Conservation (phyloP, 1,140 invertebrate species). For the Galleria mellonella region DNA sequence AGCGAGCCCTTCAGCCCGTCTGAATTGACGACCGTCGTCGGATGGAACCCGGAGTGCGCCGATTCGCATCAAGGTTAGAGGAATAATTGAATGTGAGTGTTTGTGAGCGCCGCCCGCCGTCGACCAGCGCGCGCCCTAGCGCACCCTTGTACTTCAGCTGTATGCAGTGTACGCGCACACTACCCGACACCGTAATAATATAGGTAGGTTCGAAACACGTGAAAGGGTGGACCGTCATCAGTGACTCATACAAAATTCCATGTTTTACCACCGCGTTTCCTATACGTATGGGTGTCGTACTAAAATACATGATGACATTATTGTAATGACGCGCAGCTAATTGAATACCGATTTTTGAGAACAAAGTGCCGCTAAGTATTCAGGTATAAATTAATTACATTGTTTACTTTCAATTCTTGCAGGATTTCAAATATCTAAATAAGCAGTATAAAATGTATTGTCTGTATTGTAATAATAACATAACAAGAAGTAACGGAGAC, state of each 20-base stretch:
- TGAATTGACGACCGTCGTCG: slow-evolving; percentile 58
- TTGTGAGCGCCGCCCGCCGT: slow-evolving; percentile 41
- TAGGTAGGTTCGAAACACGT: slow-evolving; percentile 53
- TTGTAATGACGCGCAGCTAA: too few relatives aligned
- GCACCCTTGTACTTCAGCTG: slow-evolving; percentile 46
- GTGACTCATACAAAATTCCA: slow-evolving; percentile 46
- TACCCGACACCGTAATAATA: slow-evolving; percentile 31
- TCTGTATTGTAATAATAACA: too few relatives aligned
- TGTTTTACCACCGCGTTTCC: slow-evolving; percentile 1
- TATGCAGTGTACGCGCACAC: slow-evolving; percentile 34
- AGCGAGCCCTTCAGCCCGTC: slow-evolving; percentile 60
- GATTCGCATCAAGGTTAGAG: slow-evolving; percentile 71
- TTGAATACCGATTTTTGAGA: too few relatives aligned
- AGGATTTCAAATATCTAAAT: too few relatives aligned
- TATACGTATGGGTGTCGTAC: too few relatives aligned
- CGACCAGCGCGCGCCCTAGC: slow-evolving; percentile 44
- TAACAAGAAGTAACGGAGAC: too few relatives aligned
- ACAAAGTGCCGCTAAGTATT: too few relatives aligned
- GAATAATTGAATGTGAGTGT: slow-evolving; percentile 69
- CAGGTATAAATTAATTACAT: too few relatives aligned
- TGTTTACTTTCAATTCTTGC: too few relatives aligned
- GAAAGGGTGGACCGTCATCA: slow-evolving; percentile 30
- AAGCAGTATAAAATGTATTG: too few relatives aligned
- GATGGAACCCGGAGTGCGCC: slow-evolving; percentile 70
- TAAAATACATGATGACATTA: too few relatives aligned